A percentile compares a stretch with the other conserved stretches of the same genome.
These are phyloP conservation scores for Diorhabda elongata DNA, from an alignment of 1,140 invertebrate species.

Conservation along the genomic window DNA sequence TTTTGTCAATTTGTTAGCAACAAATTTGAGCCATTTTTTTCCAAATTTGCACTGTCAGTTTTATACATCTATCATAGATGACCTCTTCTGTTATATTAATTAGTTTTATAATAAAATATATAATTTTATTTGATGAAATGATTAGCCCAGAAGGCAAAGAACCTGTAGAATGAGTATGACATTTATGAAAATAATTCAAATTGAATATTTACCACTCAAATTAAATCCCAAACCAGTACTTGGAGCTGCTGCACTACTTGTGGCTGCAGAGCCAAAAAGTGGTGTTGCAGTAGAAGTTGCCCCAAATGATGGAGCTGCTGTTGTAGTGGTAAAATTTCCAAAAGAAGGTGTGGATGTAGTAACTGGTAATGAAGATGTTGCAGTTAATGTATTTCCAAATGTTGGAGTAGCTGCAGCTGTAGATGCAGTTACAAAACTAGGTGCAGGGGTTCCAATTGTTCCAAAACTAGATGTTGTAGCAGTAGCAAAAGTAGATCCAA, in stretches of 20 bases:
- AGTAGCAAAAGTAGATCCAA: conserved; percentile 6
- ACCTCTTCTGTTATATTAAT: too few species aligned
- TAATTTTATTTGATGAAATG: conserved; percentile 14
- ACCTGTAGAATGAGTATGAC: too few species aligned
- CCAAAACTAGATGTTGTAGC: background rate
- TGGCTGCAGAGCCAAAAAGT: conserved; percentile 3
- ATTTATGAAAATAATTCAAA: too few species aligned
- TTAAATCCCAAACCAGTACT: conserved; percentile 16
- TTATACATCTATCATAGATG: too few species aligned
- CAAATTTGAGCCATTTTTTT: too few species aligned
- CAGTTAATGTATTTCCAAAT: too few species aligned
- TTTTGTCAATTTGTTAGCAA: too few species aligned
- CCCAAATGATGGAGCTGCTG: conserved; percentile 20
- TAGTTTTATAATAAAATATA: too few species aligned
- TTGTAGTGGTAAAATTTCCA: conserved; percentile 11
- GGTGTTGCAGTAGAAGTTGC: background rate
- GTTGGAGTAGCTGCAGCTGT: background rate
- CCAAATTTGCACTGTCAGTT: too few species aligned
- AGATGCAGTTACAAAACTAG: conserved; percentile 14
- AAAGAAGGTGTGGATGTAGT: conserved; percentile 1
- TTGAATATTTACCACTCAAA: background rate
- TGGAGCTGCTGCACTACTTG: background rate
- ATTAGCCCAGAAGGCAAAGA: conserved; percentile 16
- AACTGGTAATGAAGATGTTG: too few species aligned
- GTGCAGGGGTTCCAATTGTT: background rate